Conservation (phyloP, 2,113 vertebrate genomes). For the Suncus etruscus region DNA sequence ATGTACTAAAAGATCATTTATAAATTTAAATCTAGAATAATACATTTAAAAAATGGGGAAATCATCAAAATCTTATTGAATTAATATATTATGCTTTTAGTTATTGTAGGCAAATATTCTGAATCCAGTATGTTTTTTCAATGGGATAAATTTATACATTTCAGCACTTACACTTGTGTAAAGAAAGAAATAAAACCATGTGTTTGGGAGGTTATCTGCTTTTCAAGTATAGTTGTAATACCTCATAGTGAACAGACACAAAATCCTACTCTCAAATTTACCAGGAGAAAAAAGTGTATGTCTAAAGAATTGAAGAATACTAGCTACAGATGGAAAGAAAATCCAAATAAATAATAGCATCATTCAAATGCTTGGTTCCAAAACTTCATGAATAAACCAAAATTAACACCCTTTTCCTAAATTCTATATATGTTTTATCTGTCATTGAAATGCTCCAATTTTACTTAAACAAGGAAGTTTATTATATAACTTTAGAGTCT, state of each 20-base stretch:
- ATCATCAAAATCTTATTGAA: not conserved
- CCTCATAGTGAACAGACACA: not conserved
- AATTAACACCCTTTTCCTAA: not conserved
- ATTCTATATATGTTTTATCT: not conserved
- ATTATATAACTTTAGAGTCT: not conserved
- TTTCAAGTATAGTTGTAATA: not conserved
- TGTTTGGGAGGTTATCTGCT: too few species aligned
- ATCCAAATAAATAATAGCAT: not conserved
- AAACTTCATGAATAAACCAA: not conserved
- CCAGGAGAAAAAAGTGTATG: not conserved
- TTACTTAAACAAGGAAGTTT: not conserved
- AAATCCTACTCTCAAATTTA: too few species aligned
- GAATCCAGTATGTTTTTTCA: not conserved
- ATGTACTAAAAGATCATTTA: not conserved
- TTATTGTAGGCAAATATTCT: not conserved
- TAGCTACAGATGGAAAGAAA: not conserved
- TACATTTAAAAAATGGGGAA: not conserved
- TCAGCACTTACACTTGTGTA: not conserved
- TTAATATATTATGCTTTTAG: too few species aligned
- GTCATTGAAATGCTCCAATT: not conserved
- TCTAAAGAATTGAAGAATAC: not conserved
- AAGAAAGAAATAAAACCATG: not conserved
- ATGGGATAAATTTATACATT: not conserved
- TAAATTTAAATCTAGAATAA: constrained; percentile 25
- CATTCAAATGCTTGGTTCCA: not conserved